Evolutionary conservation across 2,113 vertebrate genomes (phyloP), one percentile per base, ranked within the genome.

Genomic region (Rissa tridactyla): DNA sequence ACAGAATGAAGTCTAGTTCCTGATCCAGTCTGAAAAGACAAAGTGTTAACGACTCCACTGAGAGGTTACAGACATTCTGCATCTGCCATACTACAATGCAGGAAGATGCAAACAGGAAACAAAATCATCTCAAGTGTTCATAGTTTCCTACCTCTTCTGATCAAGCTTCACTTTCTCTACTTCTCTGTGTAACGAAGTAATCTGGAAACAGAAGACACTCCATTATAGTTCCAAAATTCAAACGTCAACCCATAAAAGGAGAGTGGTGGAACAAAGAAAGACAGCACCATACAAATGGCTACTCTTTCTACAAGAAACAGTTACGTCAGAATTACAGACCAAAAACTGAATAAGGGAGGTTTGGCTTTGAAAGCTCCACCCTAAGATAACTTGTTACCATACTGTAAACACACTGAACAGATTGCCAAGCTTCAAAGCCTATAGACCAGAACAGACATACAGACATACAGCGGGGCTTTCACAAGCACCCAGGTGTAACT

Each of bases 81-180:
- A 25, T 34, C 61, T 44, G 42, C 13, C 61, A 10, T 8, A 25
- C 30, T 5, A 20, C 20, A 61, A 10, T 3, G 5, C 32, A 25
- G 32, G 15, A 62, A 9, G 32, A n/a, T 1, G 65, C 44, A 88
- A 62, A 57, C 25, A 13, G 36, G 27, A 42, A 26, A 16, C 4
- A 2, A 46, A 70, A 49, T 11, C 6, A 25, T 25, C 40, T 15
- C 69, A 36, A 4, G 14, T 0, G 5, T 15, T 36, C 71, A 5
- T 1, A 19, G 27, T 12, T 10, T 34, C 91, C 1, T 94, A 98
- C 98, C 99, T 98, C 97, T 98, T 99, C 96, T 99, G 99, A 95
- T 99, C 99, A 92, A 99, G 97, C 96, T 99, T 99, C 92, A 99
- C 99, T 91, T 99, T 99, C 98, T 99, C 99, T 90, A 99, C 99